Conservation (phyloP, 1,140 invertebrate genomes). For the Panagrolaimus sp. region DNA sequence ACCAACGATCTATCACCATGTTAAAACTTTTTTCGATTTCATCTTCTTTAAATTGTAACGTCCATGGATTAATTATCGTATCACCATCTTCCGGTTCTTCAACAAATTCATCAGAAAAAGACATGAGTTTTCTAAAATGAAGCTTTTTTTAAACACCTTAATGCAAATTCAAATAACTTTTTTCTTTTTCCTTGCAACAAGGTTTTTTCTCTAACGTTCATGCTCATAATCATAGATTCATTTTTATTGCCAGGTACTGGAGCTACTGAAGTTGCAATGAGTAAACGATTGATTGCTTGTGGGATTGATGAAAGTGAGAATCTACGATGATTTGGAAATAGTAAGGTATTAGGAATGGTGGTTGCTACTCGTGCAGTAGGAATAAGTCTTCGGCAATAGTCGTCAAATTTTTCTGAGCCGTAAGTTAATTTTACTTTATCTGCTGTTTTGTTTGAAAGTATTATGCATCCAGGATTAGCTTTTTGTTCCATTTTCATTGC, state of each 20-base stretch:
- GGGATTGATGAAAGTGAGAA: conserved; percentile 55
- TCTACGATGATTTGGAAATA: conserved; percentile 33
- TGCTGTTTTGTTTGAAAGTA: neutral
- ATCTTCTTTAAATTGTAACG: conserved; percentile 32
- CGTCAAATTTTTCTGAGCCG: conserved; percentile 23
- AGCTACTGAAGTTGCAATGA: conserved; percentile 21
- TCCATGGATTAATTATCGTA: conserved; percentile 26
- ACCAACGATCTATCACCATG: conserved; percentile 55
- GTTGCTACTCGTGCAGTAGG: conserved; percentile 13
- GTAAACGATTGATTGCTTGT: conserved; percentile 48
- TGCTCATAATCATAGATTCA: neutral
- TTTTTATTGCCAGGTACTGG: neutral
- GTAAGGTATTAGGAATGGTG: conserved; percentile 22
- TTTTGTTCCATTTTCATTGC: conserved; percentile 42
- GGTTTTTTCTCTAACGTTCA: conserved; percentile 11
- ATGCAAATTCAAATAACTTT: neutral
- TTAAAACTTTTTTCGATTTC: conserved; percentile 41
- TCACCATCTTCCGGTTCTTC: neutral
- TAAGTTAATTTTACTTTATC: conserved; percentile 19
- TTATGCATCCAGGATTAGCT: conserved; percentile 26
- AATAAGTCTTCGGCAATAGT: neutral
- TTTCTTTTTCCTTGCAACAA: conserved; percentile 23
- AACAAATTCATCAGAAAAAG: conserved; percentile 6
- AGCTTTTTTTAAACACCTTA: neutral
- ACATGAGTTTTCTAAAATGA: conserved; percentile 9